phyloP scores from a whole-genome alignment of 2,888 invertebrate genomes.

The Eristalis pertinax region DNA sequence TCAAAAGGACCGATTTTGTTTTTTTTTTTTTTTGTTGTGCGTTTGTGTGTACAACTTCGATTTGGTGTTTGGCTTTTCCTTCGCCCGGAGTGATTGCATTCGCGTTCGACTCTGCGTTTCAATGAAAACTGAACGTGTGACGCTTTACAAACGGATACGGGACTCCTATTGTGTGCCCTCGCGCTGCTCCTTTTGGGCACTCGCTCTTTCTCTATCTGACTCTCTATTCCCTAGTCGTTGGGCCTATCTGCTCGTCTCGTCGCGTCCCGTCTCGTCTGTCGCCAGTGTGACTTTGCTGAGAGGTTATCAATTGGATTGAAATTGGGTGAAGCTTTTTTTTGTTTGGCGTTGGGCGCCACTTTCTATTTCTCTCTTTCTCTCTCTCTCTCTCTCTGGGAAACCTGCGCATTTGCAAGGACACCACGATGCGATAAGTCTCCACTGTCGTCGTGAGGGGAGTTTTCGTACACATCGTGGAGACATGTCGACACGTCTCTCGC shows the following conservation, averaged over 20 bases:
- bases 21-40: no score
- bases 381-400: slow-evolving; percentile 2
- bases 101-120: slow-evolving; percentile 77
- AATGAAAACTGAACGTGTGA: slow-evolving; percentile 76
- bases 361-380: background rate
- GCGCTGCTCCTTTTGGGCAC: slow-evolving; percentile 32
- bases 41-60: background rate
- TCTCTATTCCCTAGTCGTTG: background rate
- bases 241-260: background rate
- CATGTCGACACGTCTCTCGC: slow-evolving; percentile 16
- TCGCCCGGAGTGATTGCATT: slow-evolving; percentile 23
- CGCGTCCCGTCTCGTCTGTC: no score
- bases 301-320: slow-evolving; percentile 56
- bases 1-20: background rate
- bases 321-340: slow-evolving; percentile 64
- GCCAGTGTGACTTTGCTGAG: background rate
- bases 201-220: slow-evolving; percentile 25
- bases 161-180: slow-evolving; percentile 10
- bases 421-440: slow-evolving; percentile 45
- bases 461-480: slow-evolving; percentile 6
- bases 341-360: slow-evolving; percentile 33
- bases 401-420: slow-evolving; percentile 52
- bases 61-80: background rate
- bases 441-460: slow-evolving; percentile 21
- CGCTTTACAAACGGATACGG: slow-evolving; percentile 46